Conservation (phyloP, 1,140 invertebrate species). For the Apocrypta bakeri region DNA sequence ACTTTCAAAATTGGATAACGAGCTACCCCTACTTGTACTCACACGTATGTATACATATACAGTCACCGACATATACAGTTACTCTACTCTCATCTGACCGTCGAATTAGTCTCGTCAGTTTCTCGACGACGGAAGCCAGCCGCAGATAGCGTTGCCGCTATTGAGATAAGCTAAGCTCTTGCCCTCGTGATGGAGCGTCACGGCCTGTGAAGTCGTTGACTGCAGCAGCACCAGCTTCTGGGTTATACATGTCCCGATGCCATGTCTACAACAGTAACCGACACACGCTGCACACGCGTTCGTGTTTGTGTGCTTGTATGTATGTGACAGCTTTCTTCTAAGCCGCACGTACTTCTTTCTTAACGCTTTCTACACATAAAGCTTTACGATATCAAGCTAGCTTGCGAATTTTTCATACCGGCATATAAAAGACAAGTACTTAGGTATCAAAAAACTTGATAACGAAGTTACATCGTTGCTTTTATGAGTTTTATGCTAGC, state of each 20-base stretch:
- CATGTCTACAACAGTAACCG: not conserved
- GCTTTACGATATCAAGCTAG: not conserved
- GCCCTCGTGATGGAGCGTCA: slow-evolving; percentile 62
- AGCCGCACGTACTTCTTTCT: not conserved
- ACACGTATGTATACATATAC: not conserved
- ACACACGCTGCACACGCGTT: not conserved
- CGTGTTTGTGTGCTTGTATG: not conserved
- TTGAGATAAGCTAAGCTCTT: slow-evolving; percentile 73
- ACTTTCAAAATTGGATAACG: slow-evolving; percentile 55
- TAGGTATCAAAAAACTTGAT: not conserved
- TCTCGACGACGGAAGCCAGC: slow-evolving; percentile 65
- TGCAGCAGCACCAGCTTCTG: slow-evolving; percentile 54
- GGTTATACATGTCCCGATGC: slow-evolving; percentile 67
- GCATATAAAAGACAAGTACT: not conserved
- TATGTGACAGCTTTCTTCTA: not conserved
- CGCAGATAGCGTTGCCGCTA: slow-evolving; percentile 70
- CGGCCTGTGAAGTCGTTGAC: slow-evolving; percentile 67
- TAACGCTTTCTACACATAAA: not conserved
- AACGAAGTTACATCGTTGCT: too few species aligned
- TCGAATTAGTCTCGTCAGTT: slow-evolving; percentile 61
- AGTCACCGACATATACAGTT: too few species aligned
- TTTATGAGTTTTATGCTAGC: too few species aligned
- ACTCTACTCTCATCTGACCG: slow-evolving; percentile 60
- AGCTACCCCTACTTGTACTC: not conserved
- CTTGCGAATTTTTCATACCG: slow-evolving; percentile 25